Conservation (phyloP, 2,113 vertebrate genomes). For the Chloropsis hardwickii region DNA sequence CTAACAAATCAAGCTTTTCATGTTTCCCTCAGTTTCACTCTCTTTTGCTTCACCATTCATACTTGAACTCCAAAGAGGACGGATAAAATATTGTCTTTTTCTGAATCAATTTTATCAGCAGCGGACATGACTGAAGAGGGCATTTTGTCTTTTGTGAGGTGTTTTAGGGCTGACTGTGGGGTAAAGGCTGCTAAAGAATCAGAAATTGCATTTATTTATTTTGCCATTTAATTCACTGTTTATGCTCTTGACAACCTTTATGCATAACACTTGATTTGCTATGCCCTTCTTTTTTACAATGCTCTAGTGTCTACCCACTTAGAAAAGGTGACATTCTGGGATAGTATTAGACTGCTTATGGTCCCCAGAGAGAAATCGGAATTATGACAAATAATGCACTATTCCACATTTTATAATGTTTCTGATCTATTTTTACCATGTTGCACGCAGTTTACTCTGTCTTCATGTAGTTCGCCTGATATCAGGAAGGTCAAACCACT, state of each 20-base stretch:
- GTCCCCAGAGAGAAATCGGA: slow-evolving; percentile 23
- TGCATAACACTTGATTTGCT: not conserved
- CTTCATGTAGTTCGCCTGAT: slow-evolving; percentile 30
- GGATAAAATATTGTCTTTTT: slow-evolving; percentile 82
- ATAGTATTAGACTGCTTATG: not conserved
- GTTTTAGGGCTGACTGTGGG: slow-evolving; percentile 36
- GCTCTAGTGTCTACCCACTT: not conserved
- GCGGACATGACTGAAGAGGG: slow-evolving; percentile 60
- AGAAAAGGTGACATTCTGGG: not conserved
- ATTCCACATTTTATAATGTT: slow-evolving; percentile 11
- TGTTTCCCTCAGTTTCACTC: slow-evolving; percentile 86
- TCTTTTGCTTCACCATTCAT: slow-evolving; percentile 77
- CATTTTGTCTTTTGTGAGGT: slow-evolving; percentile 58
- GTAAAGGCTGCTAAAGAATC: not conserved
- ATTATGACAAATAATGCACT: slow-evolving; percentile 26
- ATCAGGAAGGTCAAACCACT: slow-evolving; percentile 62
- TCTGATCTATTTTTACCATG: slow-evolving; percentile 44
- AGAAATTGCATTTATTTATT: not conserved
- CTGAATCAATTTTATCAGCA: slow-evolving; percentile 79
- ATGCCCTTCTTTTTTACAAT: not conserved
- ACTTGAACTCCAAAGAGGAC: slow-evolving; percentile 76
- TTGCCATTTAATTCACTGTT: not conserved
- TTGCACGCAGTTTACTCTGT: slow-evolving; percentile 39
- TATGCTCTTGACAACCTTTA: not conserved
- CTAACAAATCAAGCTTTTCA: slow-evolving; percentile 92